Conservation (phyloP, 2,888 invertebrate species). For the Caenorhabditis plicata region DNA sequence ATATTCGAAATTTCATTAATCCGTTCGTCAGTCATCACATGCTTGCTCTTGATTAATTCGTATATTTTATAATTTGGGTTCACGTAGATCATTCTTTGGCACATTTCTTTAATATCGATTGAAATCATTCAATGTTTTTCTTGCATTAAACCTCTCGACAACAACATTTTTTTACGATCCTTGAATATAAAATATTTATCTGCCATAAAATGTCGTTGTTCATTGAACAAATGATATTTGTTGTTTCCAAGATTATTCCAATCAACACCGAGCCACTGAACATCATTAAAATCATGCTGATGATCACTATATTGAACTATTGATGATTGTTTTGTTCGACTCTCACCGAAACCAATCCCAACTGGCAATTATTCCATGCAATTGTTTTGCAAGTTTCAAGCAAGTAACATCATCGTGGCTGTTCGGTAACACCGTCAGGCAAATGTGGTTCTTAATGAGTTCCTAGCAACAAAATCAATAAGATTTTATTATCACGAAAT, state of each 20-base stretch:
- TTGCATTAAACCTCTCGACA: not conserved
- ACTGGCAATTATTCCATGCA: constrained; percentile 23
- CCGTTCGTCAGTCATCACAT: not conserved
- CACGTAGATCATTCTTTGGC: too few relatives aligned
- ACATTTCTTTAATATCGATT: too few relatives aligned
- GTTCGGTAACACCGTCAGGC: not conserved
- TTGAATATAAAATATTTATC: constrained; percentile 6
- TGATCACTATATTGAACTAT: too few relatives aligned
- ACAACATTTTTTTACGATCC: too few relatives aligned
- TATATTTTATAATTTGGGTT: too few relatives aligned
- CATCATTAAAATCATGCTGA: too few relatives aligned
- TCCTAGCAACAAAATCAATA: not conserved
- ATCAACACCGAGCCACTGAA: constrained; percentile 7
- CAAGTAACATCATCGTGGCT: constrained; percentile 23
- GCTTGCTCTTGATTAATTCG: too few relatives aligned
- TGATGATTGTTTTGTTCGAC: not conserved
- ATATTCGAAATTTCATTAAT: not conserved
- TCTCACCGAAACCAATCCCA: constrained; percentile 7
- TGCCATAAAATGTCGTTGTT: too few relatives aligned
- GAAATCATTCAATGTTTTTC: too few relatives aligned
- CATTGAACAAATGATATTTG: too few relatives aligned
- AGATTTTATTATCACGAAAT: not conserved
- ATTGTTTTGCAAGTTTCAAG: constrained; percentile 13
- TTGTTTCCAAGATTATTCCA: too few relatives aligned
- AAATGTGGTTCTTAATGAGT: constrained; percentile 10